Conservation (phyloP, 2,797 vertebrate species). For the Vultur gryphus region DNA sequence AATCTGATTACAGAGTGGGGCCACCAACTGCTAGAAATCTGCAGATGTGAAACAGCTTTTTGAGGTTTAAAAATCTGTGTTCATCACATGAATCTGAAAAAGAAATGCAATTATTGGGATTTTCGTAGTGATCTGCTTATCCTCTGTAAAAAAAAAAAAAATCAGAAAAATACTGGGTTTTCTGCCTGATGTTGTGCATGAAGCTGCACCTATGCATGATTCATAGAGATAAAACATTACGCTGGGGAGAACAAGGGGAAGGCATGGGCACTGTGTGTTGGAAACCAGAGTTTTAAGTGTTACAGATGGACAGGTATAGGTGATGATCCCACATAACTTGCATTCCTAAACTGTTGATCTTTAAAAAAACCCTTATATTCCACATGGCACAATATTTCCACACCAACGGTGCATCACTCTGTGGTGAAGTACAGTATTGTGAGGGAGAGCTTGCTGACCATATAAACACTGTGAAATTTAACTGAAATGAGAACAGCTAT, state of each 20-base stretch:
- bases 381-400: background rate
- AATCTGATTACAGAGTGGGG: background rate
- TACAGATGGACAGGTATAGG: background rate
- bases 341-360: background rate
- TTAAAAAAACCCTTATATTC: background rate
- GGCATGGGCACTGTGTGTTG: background rate
- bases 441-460: background rate
- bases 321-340: background rate
- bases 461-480: background rate
- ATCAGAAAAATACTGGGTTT: background rate
- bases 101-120: background rate
- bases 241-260: background rate
- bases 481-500: background rate
- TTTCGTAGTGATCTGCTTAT: background rate
- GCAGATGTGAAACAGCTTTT: background rate
- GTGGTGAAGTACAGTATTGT: background rate
- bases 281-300: background rate
- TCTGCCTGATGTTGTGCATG: background rate
- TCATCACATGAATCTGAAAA: background rate
- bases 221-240: background rate
- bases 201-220: background rate
- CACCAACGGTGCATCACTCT: accelerated
- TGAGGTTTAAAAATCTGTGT: background rate
- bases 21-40: background rate
- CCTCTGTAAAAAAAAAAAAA: background rate